Conservation (phyloP, 2,113 vertebrate genomes). For the Caracal caracal region DNA sequence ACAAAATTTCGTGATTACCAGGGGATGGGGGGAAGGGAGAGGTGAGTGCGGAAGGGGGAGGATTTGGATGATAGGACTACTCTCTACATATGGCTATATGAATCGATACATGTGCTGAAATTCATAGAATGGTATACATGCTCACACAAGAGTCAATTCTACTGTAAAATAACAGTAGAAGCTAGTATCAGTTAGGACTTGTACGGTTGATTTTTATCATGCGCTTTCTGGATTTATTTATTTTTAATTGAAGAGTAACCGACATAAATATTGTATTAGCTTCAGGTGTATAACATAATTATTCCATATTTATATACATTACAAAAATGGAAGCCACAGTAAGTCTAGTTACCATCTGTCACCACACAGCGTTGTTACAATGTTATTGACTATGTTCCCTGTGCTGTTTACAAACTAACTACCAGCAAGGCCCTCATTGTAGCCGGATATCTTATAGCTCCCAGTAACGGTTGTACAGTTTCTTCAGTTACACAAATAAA, state of each 20-base stretch:
- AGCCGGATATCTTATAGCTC: conserved; percentile 28
- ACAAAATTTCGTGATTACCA: not conserved
- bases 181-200: conserved; percentile 67
- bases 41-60: no score
- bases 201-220: conserved; percentile 69
- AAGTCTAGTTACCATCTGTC: not conserved
- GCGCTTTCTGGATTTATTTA: not conserved
- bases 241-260: not conserved
- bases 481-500: conserved; percentile 63
- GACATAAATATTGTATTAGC: not conserved
- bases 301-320: not conserved
- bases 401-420: conserved; percentile 21
- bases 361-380: not conserved
- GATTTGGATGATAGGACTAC: not conserved
- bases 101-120: not conserved
- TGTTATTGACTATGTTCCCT: not conserved
- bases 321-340: not conserved
- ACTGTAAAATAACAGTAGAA: conserved; percentile 53
- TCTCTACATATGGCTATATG: fast-evolving
- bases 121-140: not conserved
- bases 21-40: fast-evolving
- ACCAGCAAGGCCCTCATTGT: conserved; percentile 51
- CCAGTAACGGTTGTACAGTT: not conserved
- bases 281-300: not conserved
- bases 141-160: not conserved